Evolutionary conservation across 1,140 invertebrate species (phyloP).

Genomic region (Caligus rogercresseyi): DNA sequence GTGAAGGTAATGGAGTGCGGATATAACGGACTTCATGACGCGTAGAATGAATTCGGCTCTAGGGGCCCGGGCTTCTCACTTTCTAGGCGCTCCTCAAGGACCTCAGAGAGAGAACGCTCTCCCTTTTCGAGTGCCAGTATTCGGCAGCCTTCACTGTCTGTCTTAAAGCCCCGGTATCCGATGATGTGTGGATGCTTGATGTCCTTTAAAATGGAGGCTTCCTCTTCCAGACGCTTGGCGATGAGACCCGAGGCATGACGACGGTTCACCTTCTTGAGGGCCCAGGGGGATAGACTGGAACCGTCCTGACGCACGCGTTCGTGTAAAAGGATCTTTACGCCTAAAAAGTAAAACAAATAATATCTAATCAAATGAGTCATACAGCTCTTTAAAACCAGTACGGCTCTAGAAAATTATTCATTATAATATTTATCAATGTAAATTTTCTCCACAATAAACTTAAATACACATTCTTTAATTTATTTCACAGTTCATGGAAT

Average conservation of each 20-base stretch:
- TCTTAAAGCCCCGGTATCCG: conserved; percentile 48
- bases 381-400: no score
- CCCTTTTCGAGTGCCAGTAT: conserved; percentile 37
- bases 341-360: conserved; percentile 31
- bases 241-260: conserved; percentile 26
- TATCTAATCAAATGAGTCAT: conserved; percentile 18
- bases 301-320: conserved; percentile 44
- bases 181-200: conserved; percentile 65
- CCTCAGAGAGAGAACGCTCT: conserved; percentile 35
- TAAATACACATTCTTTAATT: no score
- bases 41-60: conserved; percentile 41
- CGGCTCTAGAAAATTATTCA: no score
- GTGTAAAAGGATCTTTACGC: conserved; percentile 53
- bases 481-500: no score
- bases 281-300: conserved; percentile 51
- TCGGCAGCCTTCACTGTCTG: conserved; percentile 36
- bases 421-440: no score
- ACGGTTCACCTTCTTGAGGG: conserved; percentile 48
- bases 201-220: conserved; percentile 47
- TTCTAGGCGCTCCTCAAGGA: conserved; percentile 32
- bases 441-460: no score
- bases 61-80: conserved; percentile 38
- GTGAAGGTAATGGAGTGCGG: conserved; percentile 59
- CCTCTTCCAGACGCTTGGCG: conserved; percentile 41
- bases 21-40: conserved; percentile 40